Evolutionary conservation across 2,113 vertebrate genomes (phyloP).

Genomic region (Oxyruncus cristatus): DNA sequence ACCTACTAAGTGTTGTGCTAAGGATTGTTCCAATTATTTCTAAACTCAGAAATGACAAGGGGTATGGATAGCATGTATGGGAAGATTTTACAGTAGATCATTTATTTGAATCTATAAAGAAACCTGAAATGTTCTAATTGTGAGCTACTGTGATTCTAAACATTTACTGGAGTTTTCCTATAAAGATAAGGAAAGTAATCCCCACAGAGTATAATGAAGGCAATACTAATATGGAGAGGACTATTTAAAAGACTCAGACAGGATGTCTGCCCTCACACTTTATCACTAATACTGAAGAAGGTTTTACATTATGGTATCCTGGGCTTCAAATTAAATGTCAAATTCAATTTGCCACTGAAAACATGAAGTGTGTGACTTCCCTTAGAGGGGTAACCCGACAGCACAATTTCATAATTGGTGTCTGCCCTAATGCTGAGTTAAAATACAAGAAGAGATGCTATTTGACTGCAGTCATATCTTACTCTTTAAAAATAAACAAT

Average conservation of each 20-base stretch:
- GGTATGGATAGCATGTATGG: not conserved
- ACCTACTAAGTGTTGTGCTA: not conserved
- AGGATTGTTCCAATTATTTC: not conserved
- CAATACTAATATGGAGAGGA: not conserved
- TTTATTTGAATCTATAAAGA: not conserved
- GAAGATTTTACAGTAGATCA: not conserved
- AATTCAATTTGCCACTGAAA: slow-evolving; percentile 71
- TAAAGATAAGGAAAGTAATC: not conserved
- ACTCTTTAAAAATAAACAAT: slow-evolving; percentile 42
- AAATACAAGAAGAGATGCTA: slow-evolving; percentile 27
- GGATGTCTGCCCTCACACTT: slow-evolving; percentile 1
- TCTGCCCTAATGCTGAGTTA: slow-evolving; percentile 22
- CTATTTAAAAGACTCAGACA: not conserved
- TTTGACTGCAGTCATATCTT: not conserved
- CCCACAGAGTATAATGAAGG: not conserved
- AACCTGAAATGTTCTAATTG: not conserved
- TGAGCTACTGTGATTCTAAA: not conserved
- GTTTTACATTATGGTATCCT: slow-evolving; percentile 55
- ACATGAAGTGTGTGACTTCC: slow-evolving; percentile 60
- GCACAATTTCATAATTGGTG: slow-evolving; percentile 56
- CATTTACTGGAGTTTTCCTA: not conserved
- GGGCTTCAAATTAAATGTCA: slow-evolving; percentile 77
- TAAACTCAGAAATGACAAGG: not conserved
- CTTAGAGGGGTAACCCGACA: slow-evolving; percentile 40
- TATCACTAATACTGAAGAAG: slow-evolving; percentile 49